These are phyloP conservation scores for Stichodactyla helianthus DNA, from an alignment of 64 coral and sea anemone genomes.

Conservation along the genomic window DNA sequence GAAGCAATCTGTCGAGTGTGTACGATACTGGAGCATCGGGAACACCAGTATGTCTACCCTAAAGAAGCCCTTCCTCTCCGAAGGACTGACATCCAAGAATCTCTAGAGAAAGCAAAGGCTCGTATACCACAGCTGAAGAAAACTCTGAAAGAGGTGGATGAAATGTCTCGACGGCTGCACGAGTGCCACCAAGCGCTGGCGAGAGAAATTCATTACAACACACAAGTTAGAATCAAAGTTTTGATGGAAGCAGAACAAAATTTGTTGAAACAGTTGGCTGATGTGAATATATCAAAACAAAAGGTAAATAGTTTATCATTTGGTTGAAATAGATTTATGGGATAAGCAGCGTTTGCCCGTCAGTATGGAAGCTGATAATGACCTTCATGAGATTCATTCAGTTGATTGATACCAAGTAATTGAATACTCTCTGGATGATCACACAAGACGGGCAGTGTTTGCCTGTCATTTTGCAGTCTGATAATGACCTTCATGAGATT, in stretches of 20 bases:
- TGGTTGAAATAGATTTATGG: no score
- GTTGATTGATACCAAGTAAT: no score
- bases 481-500: no score
- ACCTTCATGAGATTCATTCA: no score
- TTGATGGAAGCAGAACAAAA: conserved; percentile 61
- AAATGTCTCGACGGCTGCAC: conserved; percentile 80
- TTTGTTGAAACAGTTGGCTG: conserved; percentile 60
- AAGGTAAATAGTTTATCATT: conserved; percentile 26
- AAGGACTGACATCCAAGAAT: conserved; percentile 58
- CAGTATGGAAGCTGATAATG: no score
- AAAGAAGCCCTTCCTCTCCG: conserved; percentile 73
- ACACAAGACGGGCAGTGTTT: no score
- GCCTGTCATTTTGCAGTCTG: no score
- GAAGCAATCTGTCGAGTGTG: conserved; percentile 94
- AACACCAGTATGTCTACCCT: conserved; percentile 82
- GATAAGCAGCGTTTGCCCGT: no score
- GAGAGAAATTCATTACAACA: conserved; percentile 79
- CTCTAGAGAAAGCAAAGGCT: conserved; percentile 55
- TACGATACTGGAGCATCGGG: conserved; percentile 90
- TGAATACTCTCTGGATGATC: no score
- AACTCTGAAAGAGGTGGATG: conserved; percentile 60
- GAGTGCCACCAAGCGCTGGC: conserved; percentile 78
- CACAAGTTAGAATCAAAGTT: conserved; percentile 54
- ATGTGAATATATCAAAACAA: conserved; percentile 77
- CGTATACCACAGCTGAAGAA: conserved; percentile 70